Conservation (phyloP, 2,113 vertebrate genomes). For the Petrocephalus zakoni region DNA sequence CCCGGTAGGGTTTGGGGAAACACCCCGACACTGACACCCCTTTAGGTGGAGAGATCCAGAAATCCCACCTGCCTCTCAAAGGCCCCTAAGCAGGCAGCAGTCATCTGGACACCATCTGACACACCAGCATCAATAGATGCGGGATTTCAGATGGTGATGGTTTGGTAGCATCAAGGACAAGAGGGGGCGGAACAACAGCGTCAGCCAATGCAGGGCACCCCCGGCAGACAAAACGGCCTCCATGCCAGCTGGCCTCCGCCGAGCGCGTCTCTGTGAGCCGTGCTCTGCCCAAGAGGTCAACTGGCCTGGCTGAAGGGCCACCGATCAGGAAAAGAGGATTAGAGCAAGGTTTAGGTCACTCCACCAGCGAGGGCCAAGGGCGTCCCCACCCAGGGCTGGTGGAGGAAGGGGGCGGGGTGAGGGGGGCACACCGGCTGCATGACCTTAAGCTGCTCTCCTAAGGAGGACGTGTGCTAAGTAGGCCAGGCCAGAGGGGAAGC, state of each 20-base stretch:
- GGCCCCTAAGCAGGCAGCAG: neutral
- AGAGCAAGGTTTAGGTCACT: constrained; percentile 43
- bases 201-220: neutral
- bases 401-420: constrained; percentile 36
- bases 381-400: constrained; percentile 34
- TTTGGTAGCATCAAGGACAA: neutral
- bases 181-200: neutral
- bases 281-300: constrained; percentile 4
- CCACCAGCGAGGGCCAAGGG: constrained; percentile 33
- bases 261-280: neutral
- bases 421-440: constrained; percentile 25
- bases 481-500: constrained; percentile 50
- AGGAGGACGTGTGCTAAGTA: constrained; percentile 63
- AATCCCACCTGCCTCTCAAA: neutral
- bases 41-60: neutral
- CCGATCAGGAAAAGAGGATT: constrained; percentile 48
- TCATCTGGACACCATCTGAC: neutral
- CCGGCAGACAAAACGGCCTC: neutral
- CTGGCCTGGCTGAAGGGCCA: constrained; percentile 23
- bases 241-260: neutral
- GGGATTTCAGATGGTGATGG: neutral
- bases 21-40: neutral
- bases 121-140: neutral
- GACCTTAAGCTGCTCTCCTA: constrained; percentile 60
- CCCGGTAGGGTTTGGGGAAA: neutral